Base-by-base conservation (phyloP, 2,797 vertebrate genomes). In the Hydrophis major region DNA sequence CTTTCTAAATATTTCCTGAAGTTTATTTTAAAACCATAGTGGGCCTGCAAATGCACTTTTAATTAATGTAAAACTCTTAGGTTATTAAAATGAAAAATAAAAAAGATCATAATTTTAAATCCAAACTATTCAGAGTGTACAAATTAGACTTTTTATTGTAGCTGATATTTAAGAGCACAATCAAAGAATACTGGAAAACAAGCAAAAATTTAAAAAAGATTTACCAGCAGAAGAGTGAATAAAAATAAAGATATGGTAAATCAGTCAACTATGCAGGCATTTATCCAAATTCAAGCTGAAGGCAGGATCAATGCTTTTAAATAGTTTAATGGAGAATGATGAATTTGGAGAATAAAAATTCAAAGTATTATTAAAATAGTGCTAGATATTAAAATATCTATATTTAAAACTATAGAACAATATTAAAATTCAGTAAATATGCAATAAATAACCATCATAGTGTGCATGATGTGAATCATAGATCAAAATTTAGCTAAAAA, bases 11-110 rank as follows among this genome's bases (percentile, higher is more conserved):
- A 18, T 0, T 37, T 1, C 50, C 13, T 1, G 0, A 5, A 86
- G 10, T 20, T 88, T 14, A 22, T 74, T 78, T 56, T 25, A 42
- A 42, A 37, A 25, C 27, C n/a, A 28, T 10, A 2, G 25, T 32
- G 20, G 14, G 0, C 0, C 1, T 8, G 47, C 11, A 13, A 32
- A 1, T 22, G 0, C 32, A 0, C 6, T n/a, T 16, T 2, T 0
- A 37, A 59, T 88, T 59, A 88, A 69, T 69, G 83, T 87, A 18
- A 93, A 87, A 90, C 16, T 66, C 47, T 16, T 27, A 16, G 22
- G 42, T 20, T 28, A 78, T 18, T 87, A 88, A 90, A 87, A 90
- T 69, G 86, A 37, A 37, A 56, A 53, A 28, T 57, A 53, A 59
- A 50, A 42, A 20, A 66, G 50, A 12, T 60, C 16, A 10, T 3